phyloP scores from a whole-genome alignment of 2,113 vertebrate species.

The Pycnonotus jocosus region DNA sequence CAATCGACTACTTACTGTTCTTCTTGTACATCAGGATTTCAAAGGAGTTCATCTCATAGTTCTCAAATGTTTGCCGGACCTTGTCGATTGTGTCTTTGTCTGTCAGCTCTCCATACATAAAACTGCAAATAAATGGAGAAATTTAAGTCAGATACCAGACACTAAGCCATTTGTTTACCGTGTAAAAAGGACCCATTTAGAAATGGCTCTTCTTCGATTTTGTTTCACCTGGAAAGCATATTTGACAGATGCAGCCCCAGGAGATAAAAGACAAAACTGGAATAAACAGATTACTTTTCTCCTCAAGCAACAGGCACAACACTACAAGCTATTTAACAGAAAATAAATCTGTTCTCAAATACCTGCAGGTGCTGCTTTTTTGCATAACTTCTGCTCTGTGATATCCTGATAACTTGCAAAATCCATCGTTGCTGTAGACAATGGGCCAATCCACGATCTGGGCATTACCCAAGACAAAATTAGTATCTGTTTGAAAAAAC shows the following conservation, averaged over 20 bases:
- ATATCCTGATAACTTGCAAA: slow-evolving; percentile 94
- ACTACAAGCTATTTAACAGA: slow-evolving; percentile 32
- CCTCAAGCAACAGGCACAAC: not conserved
- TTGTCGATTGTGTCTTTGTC: slow-evolving; percentile 91
- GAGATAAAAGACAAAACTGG: not conserved
- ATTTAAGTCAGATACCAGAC: not conserved
- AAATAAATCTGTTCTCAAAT: slow-evolving; percentile 59
- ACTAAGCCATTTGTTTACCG: not conserved
- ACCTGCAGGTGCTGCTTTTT: slow-evolving; percentile 98
- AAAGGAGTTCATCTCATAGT: slow-evolving; percentile 94
- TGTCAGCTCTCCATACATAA: slow-evolving; percentile 96
- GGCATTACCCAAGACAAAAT: slow-evolving; percentile 96
- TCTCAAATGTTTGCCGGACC: slow-evolving; percentile 91
- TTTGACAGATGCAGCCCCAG: slow-evolving; percentile 4
- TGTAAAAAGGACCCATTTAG: not conserved
- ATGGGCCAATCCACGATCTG: slow-evolving; percentile 98
- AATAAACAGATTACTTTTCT: slow-evolving; percentile 29
- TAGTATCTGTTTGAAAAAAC: slow-evolving; percentile 84
- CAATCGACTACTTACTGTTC: slow-evolving; percentile 83
- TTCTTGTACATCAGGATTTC: slow-evolving; percentile 99
- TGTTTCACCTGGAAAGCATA: slow-evolving; percentile 24
- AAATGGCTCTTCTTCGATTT: not conserved
- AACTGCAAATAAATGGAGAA: slow-evolving; percentile 75
- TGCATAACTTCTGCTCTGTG: slow-evolving; percentile 98
- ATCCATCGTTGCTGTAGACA: slow-evolving; percentile 97